Base-by-base conservation (phyloP, 2,888 invertebrate genomes). In the Agonopterix arenella region DNA sequence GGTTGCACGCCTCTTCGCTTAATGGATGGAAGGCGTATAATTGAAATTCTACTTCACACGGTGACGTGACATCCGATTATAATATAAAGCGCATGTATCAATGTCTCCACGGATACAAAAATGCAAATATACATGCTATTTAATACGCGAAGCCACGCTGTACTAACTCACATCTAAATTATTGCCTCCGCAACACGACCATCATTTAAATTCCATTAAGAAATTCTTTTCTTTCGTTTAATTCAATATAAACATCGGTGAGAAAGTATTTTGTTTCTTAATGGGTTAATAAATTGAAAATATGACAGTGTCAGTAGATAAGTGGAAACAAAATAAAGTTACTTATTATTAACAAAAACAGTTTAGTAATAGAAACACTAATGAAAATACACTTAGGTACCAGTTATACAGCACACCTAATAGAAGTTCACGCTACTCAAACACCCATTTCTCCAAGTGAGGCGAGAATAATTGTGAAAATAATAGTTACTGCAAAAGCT, bases 171-270 rank as follows among this genome's bases (percentile, higher is more conserved):
- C 11, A 59, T 62, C 66, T 66, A 70, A 76, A 67, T 74, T 74
- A 76, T 71, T 63, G 64, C 62, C 64, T 66, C 66, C 62, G 69
- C 69, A 54, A 55, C 71, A 73, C 71, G 70, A 69, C 63, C 62
- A 67, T 67, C 59, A 80, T 80, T 75, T 70, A 68, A 74, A 68
- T 70, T 28, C 28, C 28, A 28, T 28, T 28, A 28, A 28, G 28
- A 28, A 28, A 28, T 56, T 61, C 58, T 58, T 52, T 56, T 54
- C 49, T 55, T 45, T 60, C 51, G 44, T 49, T 49, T 18, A 42
- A 49, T 49, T 44, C 36, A 49, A 52, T 46, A 37, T 16, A 9
- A 11, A 42, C 13, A 44, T 40, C 9, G 47, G 37, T 11, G 44
- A 40, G 51, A 48, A 48, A 45, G 49, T 40, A 40, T 40, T 40